Base-by-base conservation (phyloP, 2,888 invertebrate species). In the Bursaphelenchus okinawaensis region DNA sequence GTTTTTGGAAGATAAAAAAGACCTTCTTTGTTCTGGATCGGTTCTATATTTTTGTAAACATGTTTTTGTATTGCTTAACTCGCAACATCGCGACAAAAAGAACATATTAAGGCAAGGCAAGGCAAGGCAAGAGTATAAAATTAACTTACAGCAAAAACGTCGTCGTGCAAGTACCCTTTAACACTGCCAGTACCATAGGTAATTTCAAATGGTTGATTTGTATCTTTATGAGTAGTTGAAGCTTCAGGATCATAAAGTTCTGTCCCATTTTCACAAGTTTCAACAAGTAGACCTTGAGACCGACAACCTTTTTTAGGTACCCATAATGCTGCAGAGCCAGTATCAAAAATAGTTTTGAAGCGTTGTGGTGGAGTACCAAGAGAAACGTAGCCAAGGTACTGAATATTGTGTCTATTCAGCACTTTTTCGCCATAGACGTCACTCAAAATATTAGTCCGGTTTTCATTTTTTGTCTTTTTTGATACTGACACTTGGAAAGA, bases 391-490 rank as follows among this genome's bases (percentile, higher is more conserved):
- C 60, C 60, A 20, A 40, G 59, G 22, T 59, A 59, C 22, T 59
- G 50, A n/a, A 59, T 40, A 50, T 59, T 59, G 50, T 20, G 20
- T 20, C 40, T 40, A 22, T 59, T 59, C 29, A 20, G 20, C 60
- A 59, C 40, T 16, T 55, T 55, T 50, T 59, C 55, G 3, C 60
- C 60, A 7, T 50, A 59, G 52, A 59, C 56, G 6, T 59, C 60
- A 16, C n/a, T 12, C 16, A 40, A n/a, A 4, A 40, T 40, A 4
- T n/a, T n/a, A 16, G 40, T 40, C 40, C 16, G 16, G n/a, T 40
- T 40, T n/a, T 4, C n/a, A n/a, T 40, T n/a, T n/a, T 40, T 40
- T 12, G 40, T 40, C 40, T 40, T n/a, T 40, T 40, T 40, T n/a
- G 2, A 12, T 1, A 40, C 40, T n/a, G 12, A 16, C 16, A 40